Conservation (phyloP, 2,888 invertebrate species). For the Yponomeuta malinellus region DNA sequence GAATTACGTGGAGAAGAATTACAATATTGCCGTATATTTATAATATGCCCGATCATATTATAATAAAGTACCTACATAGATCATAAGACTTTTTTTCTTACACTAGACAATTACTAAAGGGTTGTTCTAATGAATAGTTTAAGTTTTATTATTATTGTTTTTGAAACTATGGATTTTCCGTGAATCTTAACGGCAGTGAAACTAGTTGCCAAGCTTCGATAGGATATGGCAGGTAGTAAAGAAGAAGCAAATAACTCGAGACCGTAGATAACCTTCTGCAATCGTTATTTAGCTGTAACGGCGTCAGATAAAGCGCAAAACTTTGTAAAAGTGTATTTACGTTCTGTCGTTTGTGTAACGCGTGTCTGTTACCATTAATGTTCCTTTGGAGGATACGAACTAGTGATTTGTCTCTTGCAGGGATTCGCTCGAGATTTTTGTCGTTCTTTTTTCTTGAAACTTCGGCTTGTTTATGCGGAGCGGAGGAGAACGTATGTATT, state of each 20-base stretch:
- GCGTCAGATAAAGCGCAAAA: slow-evolving; percentile 1
- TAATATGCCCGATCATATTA: too few relatives aligned
- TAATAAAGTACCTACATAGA: too few relatives aligned
- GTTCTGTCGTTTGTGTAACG: slow-evolving; percentile 7
- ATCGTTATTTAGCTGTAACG: not conserved
- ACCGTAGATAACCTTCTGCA: not conserved
- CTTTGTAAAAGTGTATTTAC: slow-evolving; percentile 10
- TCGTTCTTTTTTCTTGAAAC: not conserved
- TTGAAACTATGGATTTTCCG: too few relatives aligned
- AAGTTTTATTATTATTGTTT: too few relatives aligned
- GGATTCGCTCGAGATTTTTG: not conserved
- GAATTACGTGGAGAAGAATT: too few relatives aligned
- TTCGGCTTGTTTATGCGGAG: not conserved
- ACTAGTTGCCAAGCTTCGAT: slow-evolving; percentile 12
- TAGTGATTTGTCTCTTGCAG: slow-evolving; percentile 8
- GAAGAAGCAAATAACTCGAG: not conserved
- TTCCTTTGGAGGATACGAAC: slow-evolving; percentile 9
- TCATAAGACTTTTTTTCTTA: too few relatives aligned
- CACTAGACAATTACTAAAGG: too few relatives aligned
- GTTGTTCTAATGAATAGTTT: too few relatives aligned
- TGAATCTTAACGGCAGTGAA: too few relatives aligned
- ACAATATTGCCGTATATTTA: too few relatives aligned
- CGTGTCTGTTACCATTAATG: slow-evolving; percentile 12
- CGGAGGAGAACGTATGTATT: not conserved
- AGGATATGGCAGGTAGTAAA: not conserved